A percentile compares a stretch with the other conserved stretches of the same genome.
Evolutionary conservation across 2,797 vertebrate genomes (phyloP).

Genomic region (Diceros bicornis): DNA sequence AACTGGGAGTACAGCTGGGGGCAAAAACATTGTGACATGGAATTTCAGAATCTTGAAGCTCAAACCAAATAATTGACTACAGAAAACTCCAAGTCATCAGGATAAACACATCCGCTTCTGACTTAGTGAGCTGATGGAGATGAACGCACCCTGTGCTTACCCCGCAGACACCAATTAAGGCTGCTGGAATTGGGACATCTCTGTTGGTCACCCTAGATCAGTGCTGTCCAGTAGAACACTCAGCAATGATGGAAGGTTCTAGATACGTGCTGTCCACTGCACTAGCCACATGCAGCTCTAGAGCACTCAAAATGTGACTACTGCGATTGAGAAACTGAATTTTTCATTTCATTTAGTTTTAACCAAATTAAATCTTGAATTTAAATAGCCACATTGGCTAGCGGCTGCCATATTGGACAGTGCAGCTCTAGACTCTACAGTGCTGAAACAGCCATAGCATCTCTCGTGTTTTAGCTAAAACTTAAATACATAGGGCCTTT

Average conservation of each 20-base stretch:
- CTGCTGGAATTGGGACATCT: slow-evolving; percentile 88
- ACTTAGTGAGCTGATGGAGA: slow-evolving; percentile 74
- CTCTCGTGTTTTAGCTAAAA: slow-evolving; percentile 88
- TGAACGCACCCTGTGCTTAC: neutral
- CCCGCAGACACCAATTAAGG: slow-evolving; percentile 73
- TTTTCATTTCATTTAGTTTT: neutral
- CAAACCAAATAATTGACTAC: slow-evolving; percentile 85
- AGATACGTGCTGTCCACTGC: too few relatives aligned
- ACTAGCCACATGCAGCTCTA: neutral
- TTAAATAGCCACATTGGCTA: neutral
- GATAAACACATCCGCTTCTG: slow-evolving; percentile 85
- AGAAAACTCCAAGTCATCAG: slow-evolving; percentile 88
- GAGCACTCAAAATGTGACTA: neutral
- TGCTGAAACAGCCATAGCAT: slow-evolving; percentile 87
- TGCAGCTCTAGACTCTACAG: slow-evolving; percentile 80
- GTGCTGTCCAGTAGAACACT: neutral
- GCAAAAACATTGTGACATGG: neutral
- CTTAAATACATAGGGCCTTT: neutral
- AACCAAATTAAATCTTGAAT: slow-evolving; percentile 39
- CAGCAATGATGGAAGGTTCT: neutral
- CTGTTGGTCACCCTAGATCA: slow-evolving; percentile 87
- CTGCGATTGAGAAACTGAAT: neutral
- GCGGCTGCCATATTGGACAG: neutral
- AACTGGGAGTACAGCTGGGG: neutral
- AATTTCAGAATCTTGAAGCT: slow-evolving; percentile 55